A percentile compares a stretch with the other conserved stretches of the same genome.
phyloP scores from a whole-genome alignment of 2,888 invertebrate genomes.

The Apodemia duryi region DNA sequence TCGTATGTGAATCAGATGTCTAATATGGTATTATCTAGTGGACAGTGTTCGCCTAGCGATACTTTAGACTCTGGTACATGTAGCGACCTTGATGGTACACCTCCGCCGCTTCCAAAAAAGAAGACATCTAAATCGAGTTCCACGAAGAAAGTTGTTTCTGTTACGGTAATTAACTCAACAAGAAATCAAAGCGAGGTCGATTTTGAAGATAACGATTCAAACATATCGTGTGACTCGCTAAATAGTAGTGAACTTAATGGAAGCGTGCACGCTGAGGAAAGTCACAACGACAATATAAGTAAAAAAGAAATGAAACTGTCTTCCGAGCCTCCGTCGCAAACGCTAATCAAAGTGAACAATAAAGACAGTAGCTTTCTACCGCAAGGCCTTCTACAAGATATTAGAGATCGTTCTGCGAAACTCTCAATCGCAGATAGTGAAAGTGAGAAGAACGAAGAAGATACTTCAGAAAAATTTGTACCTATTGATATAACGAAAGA shows the following conservation, averaged over 20 bases:
- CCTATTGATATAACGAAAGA: slow-evolving; percentile 69
- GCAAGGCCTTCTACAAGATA: slow-evolving; percentile 83
- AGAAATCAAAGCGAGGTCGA: slow-evolving; percentile 82
- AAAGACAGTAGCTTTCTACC: slow-evolving; percentile 79
- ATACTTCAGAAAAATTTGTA: slow-evolving; percentile 69
- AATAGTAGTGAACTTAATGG: slow-evolving; percentile 84
- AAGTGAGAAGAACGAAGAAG: slow-evolving; percentile 61
- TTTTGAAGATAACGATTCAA: slow-evolving; percentile 86
- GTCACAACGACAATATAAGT: slow-evolving; percentile 55
- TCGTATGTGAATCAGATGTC: slow-evolving; percentile 75
- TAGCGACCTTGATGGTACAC: slow-evolving; percentile 88
- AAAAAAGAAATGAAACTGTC: slow-evolving; percentile 63
- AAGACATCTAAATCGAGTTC: slow-evolving; percentile 75
- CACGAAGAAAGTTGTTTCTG: slow-evolving; percentile 74
- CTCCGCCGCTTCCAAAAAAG: slow-evolving; percentile 84
- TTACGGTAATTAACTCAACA: slow-evolving; percentile 76
- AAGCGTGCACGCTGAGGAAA: slow-evolving; percentile 72
- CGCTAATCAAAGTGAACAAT: slow-evolving; percentile 52
- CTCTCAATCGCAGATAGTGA: slow-evolving; percentile 67
- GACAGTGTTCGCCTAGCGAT: slow-evolving; percentile 90
- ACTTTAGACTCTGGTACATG: slow-evolving; percentile 92
- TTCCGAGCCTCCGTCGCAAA: slow-evolving; percentile 56
- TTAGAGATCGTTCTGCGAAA: slow-evolving; percentile 82
- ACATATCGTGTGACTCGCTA: slow-evolving; percentile 89
- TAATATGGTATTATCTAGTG: slow-evolving; percentile 85